A percentile compares a stretch with the other conserved stretches of the same genome.
Evolutionary conservation across 2,797 vertebrate species (phyloP).

Genomic region (Parambassis ranga): DNA sequence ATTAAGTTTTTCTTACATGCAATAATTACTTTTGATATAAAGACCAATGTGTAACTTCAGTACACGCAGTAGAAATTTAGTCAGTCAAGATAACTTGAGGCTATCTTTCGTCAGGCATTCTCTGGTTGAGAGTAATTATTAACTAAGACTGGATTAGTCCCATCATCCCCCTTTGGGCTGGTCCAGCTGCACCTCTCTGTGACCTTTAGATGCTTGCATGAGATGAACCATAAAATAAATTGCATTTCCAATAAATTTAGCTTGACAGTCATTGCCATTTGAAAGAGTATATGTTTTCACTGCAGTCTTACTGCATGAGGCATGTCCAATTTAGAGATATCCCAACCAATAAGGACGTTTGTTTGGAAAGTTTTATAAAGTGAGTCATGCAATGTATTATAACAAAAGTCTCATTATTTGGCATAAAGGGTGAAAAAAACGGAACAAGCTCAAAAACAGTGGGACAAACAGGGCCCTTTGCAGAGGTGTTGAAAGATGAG

Average conservation of each 20-base stretch:
- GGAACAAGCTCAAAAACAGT: conserved; percentile 62
- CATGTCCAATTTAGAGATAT: conserved; percentile 38
- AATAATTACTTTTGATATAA: too few relatives aligned
- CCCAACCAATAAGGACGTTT: conserved; percentile 9
- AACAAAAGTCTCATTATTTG: conserved; percentile 32
- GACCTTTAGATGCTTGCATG: conserved; percentile 64
- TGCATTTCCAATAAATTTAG: conserved; percentile 67
- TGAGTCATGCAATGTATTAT: neutral
- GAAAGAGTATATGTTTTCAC: conserved; percentile 67
- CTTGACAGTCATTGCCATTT: conserved; percentile 69
- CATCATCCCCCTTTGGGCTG: conserved; percentile 20
- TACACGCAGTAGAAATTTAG: too few relatives aligned
- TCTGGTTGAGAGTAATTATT: conserved; percentile 7
- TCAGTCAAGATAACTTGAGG: too few relatives aligned
- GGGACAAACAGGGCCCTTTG: conserved; percentile 52
- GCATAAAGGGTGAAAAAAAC: conserved; percentile 53
- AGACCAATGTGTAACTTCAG: neutral
- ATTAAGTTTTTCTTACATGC: too few relatives aligned
- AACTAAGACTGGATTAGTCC: conserved; percentile 4
- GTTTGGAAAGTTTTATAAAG: neutral
- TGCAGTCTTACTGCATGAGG: conserved; percentile 49
- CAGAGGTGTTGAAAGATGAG: conserved; percentile 82
- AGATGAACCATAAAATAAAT: conserved; percentile 70
- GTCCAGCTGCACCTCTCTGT: conserved; percentile 40
- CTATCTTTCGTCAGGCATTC: conserved; percentile 1